Evolutionary conservation across 2,113 vertebrate species (phyloP), one percentile per base, ranked within the genome.

Genomic region (Paralichthys olivaceus): DNA sequence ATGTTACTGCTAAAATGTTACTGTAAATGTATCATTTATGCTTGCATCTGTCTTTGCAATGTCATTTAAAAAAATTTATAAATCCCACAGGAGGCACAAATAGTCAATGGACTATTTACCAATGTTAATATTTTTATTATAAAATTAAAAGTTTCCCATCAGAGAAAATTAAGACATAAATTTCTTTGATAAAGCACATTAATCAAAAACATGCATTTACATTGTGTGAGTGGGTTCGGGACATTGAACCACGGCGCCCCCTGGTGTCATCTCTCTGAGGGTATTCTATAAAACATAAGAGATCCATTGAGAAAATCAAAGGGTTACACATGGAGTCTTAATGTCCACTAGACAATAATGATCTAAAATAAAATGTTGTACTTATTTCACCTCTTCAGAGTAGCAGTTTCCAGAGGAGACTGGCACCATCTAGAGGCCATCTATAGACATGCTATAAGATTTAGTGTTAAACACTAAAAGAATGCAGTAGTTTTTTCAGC

Each of bases 381-480:
- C 1, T 51, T 14, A 60, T 19, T 23, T 1, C 17, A 32, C 15
- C 43, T 53, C 17, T 29, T 70, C 47, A 60, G 20, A 59, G 28
- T 7, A 0, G 12, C 20, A 20, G 29, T 2, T 4, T 5, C 29
- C 43, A 32, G 19, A 47, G 12, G 23, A 51, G 62, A 58, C 20
- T 69, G n/a, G 58, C 66, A 4, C 85, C 81, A 83, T 65, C 85
- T 83, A 64, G 58, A 70, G 76, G 62, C 29, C 15, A 53, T 47
- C 0, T 25, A 8, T n/a, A 20, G 8, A 49, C 17, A 20, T 47
- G 8, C 37, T 20, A 1, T 5, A 12, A 47, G 11, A 53, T 29
- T 4, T 49, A n/a, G 15, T 19, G 19, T 45, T 14, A 45, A 45
- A 17, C 14, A 14, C 43, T 45, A 15, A 47, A 19, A 47, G 4